Evolutionary conservation across 2,113 vertebrate species (phyloP).

Genomic region (Corythoichthys intestinalis): DNA sequence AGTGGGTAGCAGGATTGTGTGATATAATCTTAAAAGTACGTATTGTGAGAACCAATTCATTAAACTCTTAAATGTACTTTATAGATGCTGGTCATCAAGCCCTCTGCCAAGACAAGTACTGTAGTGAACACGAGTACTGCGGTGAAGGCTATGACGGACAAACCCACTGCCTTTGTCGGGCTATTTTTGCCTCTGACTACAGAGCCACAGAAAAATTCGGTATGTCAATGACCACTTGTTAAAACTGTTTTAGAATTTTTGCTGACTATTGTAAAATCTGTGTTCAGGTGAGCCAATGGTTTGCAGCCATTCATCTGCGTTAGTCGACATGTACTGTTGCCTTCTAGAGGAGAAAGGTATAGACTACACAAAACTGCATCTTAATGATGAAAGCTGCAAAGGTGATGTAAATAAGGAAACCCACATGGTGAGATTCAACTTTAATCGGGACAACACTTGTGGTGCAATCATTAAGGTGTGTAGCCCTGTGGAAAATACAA

Average conservation of each 20-base stretch:
- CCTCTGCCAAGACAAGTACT: conserved; percentile 29
- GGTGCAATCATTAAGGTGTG: not conserved
- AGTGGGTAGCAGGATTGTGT: no score
- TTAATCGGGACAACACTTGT: not conserved
- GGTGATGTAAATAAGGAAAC: not conserved
- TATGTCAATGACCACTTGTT: not conserved
- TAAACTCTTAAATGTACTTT: not conserved
- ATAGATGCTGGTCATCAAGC: not conserved
- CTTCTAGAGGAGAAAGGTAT: conserved; percentile 30
- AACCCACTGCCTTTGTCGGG: conserved; percentile 26
- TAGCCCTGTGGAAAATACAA: not conserved
- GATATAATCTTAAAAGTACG: no score
- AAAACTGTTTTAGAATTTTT: no score
- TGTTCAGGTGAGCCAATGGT: conserved; percentile 19
- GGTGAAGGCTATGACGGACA: not conserved
- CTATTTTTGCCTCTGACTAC: conserved; percentile 23
- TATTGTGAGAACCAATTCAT: no score
- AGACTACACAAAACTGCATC: conserved; percentile 8
- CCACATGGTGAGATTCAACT: conserved; percentile 7
- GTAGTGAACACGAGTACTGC: conserved; percentile 37
- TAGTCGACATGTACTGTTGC: conserved; percentile 18
- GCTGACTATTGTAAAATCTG: not conserved
- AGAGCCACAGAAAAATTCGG: not conserved
- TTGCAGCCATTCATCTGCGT: conserved; percentile 17
- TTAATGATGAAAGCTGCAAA: conserved; percentile 2